Conservation (phyloP, 2,797 vertebrate genomes). For the Borostomias antarcticus region DNA sequence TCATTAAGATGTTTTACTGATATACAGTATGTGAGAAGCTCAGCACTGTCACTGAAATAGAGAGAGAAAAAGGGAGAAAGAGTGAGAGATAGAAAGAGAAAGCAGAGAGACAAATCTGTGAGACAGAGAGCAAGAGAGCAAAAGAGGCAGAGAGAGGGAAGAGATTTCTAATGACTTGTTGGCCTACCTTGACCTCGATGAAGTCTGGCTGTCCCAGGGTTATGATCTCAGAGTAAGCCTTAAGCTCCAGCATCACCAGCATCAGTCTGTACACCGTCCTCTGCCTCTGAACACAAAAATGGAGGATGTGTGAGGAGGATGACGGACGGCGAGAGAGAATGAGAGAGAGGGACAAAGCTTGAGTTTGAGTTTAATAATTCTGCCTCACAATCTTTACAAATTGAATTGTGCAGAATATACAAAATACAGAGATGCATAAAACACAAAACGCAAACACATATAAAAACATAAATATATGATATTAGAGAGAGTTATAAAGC, state of each 20-base stretch:
- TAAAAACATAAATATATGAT: too few species aligned
- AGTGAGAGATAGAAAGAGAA: not conserved
- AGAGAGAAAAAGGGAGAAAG: not conserved
- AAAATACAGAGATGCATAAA: too few species aligned
- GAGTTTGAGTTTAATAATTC: too few species aligned
- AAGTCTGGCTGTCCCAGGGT: slow-evolving; percentile 90
- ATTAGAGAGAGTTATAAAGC: too few species aligned
- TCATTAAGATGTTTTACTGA: slow-evolving; percentile 30
- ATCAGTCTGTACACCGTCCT: slow-evolving; percentile 94
- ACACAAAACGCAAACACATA: too few species aligned
- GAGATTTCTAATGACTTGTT: too few species aligned
- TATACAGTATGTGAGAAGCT: slow-evolving; percentile 12
- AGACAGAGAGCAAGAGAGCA: too few species aligned
- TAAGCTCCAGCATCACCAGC: slow-evolving; percentile 92
- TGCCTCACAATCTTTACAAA: too few species aligned
- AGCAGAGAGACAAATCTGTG: not conserved
- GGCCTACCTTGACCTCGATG: slow-evolving; percentile 91
- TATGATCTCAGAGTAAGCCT: slow-evolving; percentile 88
- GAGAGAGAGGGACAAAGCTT: not conserved
- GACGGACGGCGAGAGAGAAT: too few species aligned
- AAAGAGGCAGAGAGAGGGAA: too few species aligned
- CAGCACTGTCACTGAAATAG: not conserved
- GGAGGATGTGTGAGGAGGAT: not conserved
- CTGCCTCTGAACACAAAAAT: slow-evolving; percentile 78
- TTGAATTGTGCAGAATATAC: too few species aligned